Evolutionary conservation across 2,888 invertebrate genomes (phyloP).

Genomic region (Megastigmus dorsalis): DNA sequence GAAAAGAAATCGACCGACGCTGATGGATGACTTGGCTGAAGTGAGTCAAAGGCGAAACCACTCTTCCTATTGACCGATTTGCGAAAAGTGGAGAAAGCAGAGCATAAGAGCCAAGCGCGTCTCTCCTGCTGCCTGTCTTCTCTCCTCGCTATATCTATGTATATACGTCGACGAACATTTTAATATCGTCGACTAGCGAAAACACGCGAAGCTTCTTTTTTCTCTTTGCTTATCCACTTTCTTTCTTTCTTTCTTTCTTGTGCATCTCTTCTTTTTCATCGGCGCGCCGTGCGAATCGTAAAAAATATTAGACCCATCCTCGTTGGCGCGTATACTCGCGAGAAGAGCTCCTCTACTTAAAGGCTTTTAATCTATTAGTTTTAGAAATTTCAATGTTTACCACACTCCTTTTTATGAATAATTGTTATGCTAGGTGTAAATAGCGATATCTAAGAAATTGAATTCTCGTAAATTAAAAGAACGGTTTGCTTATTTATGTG

Average conservation of each 20-base stretch:
- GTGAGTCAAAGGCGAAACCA: constrained; percentile 58
- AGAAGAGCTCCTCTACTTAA: not conserved
- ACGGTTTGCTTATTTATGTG: too few species aligned
- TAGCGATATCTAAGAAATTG: too few species aligned
- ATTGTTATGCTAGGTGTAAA: too few species aligned
- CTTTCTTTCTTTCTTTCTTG: not conserved
- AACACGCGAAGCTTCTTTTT: constrained; percentile 38
- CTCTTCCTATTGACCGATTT: constrained; percentile 56
- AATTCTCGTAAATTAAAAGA: too few species aligned
- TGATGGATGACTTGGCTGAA: constrained; percentile 56
- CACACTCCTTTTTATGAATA: too few species aligned
- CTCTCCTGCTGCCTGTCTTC: too few species aligned
- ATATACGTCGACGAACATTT: constrained; percentile 59
- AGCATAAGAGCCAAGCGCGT: constrained; percentile 9
- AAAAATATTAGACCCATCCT: constrained; percentile 25
- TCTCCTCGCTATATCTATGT: constrained; percentile 2
- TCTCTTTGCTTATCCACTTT: constrained; percentile 13
- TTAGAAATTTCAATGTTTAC: too few species aligned
- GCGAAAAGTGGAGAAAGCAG: constrained; percentile 28
- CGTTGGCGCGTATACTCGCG: not conserved
- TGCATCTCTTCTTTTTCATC: not conserved
- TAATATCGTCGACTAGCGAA: constrained; percentile 57
- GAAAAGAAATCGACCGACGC: constrained; percentile 54
- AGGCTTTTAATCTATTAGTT: constrained; percentile 8
- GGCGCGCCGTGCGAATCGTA: not conserved